Evolutionary conservation across 2,888 invertebrate species (phyloP).

Genomic region (Mongoloraphidia duomilia): DNA sequence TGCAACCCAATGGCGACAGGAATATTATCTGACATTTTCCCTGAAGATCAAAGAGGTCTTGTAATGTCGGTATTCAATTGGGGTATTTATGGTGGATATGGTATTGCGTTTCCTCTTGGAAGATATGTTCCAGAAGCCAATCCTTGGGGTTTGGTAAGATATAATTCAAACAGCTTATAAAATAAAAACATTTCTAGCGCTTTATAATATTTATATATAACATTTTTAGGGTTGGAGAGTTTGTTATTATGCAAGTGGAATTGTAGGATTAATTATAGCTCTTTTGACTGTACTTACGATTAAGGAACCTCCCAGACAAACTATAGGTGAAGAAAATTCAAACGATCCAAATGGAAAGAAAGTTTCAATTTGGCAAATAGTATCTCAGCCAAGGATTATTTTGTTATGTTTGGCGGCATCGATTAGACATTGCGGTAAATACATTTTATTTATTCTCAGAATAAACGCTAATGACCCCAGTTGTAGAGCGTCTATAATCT

Average conservation of each 20-base stretch:
- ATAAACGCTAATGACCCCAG: too few species aligned
- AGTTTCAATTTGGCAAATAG: slow-evolving; percentile 57
- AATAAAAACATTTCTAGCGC: neutral
- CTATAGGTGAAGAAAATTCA: slow-evolving; percentile 47
- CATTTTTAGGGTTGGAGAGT: slow-evolving; percentile 64
- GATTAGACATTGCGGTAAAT: slow-evolving; percentile 67
- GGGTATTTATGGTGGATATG: slow-evolving; percentile 91
- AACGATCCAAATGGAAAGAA: slow-evolving; percentile 22
- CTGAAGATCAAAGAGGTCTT: slow-evolving; percentile 66
- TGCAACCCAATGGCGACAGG: slow-evolving; percentile 80
- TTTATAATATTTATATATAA: neutral
- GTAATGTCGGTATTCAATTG: slow-evolving; percentile 90
- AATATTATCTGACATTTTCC: slow-evolving; percentile 66
- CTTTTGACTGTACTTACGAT: slow-evolving; percentile 58
- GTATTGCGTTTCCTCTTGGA: slow-evolving; percentile 83
- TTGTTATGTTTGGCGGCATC: slow-evolving; percentile 76
- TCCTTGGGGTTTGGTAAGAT: slow-evolving; percentile 56
- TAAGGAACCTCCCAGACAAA: slow-evolving; percentile 58
- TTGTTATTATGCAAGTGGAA: slow-evolving; percentile 67
- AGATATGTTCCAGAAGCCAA: slow-evolving; percentile 65
- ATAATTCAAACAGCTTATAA: neutral
- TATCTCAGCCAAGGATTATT: slow-evolving; percentile 62
- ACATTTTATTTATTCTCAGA: neutral
- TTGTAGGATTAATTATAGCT: slow-evolving; percentile 58
- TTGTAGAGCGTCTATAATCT: too few species aligned